Base-by-base conservation (phyloP, 2,797 vertebrate genomes). In the Cuniculus paca region DNA sequence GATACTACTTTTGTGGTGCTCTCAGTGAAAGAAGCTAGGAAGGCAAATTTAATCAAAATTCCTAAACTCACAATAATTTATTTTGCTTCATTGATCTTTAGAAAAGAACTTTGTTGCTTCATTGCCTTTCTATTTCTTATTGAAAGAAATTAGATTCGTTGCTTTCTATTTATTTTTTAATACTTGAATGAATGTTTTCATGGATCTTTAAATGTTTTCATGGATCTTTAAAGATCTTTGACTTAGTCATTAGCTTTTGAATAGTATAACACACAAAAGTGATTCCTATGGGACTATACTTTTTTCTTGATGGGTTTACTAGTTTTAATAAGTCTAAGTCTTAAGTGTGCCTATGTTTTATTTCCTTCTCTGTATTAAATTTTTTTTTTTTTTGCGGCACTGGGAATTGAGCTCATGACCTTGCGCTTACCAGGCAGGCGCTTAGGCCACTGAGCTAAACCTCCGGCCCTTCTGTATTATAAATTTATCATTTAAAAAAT, bases 281-380 rank as follows among this genome's bases (percentile, higher is more conserved):
- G 65, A 17, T 63, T 91, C 17, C 42, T 83, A 60, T 78, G 42
- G 39, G 8, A 54, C 8, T 34, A 1, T 94, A 85, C 56, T 88
- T 78, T 91, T 79, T 39, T 39, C 11, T 19, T 89, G 48, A 87
- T 39, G 17, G 13, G 5, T 16, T 92, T 92, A 19, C 8, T 90
- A 63, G n/a, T 91, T 90, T 96, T 89, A 94, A 86, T 75, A 96
- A 68, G 77, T 45, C 75, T 77, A 86, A 86, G 45, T 79, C 9
- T 63, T 86, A 34, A 81, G 63, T 81, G 20, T 31, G 68, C 42
- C n/a, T 6, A 45, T 60, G 34, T 90, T 58, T 50, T 79, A 5
- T 68, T 78, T 68, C 20, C 36, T 74, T 91, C 26, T 68, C 22
- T 58, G 24, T 56, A 56, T 9, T 91, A 5, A n/a, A n/a, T n/a